These are phyloP conservation scores for Gasterosteus aculeatus DNA, from an alignment of 2,113 vertebrate genomes.

Conservation along the genomic window DNA sequence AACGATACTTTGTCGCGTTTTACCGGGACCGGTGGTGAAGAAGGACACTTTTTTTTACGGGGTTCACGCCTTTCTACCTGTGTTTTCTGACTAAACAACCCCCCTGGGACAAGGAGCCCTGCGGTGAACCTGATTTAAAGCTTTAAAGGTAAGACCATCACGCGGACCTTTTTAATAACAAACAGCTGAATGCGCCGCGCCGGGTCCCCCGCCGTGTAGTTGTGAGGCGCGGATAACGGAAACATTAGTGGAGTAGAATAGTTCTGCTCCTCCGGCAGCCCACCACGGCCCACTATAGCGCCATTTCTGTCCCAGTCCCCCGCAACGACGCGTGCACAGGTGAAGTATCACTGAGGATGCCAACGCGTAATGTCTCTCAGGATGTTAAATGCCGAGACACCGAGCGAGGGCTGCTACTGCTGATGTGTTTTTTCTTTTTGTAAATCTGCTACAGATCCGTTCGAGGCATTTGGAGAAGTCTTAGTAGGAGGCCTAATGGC, in stretches of 20 bases:
- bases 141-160: slow-evolving; percentile 57
- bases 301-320: slow-evolving; percentile 60
- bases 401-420: background rate
- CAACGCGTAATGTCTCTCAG: background rate
- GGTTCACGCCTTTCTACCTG: slow-evolving; percentile 36
- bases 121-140: slow-evolving; percentile 13
- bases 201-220: slow-evolving; percentile 6
- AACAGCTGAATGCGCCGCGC: slow-evolving; percentile 18
- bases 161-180: background rate
- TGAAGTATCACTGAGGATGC: background rate
- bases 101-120: slow-evolving; percentile 4
- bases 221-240: slow-evolving; percentile 64
- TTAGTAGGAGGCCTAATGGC: background rate
- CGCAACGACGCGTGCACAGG: background rate
- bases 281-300: slow-evolving; percentile 54
- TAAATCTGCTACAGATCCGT: background rate
- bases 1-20: slow-evolving; percentile 73
- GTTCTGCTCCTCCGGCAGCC: slow-evolving; percentile 42
- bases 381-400: background rate
- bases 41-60: slow-evolving; percentile 46
- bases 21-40: slow-evolving; percentile 41
- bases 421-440: background rate
- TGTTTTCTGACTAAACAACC: slow-evolving; percentile 50
- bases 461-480: background rate
- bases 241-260: slow-evolving; percentile 61